Conservation (phyloP, 2,888 invertebrate genomes). For the Ophion slaviceki region DNA sequence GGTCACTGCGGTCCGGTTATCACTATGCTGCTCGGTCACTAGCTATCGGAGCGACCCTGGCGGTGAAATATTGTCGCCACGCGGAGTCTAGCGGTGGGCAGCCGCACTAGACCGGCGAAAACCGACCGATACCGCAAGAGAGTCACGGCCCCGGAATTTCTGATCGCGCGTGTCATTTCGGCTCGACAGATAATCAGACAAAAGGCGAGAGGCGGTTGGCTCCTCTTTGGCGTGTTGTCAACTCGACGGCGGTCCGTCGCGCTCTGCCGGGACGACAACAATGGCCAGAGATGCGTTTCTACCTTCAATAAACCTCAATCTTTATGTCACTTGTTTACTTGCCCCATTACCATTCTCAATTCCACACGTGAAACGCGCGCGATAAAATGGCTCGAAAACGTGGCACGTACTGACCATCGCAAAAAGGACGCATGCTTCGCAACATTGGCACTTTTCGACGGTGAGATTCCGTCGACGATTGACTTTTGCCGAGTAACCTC, state of each 20-base stretch:
- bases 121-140: not conserved
- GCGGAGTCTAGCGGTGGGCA: too few relatives aligned
- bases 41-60: too few relatives aligned
- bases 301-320: not conserved
- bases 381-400: not conserved
- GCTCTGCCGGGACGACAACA: slow-evolving; percentile 22
- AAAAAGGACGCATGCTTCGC: not conserved
- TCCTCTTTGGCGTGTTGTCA: not conserved
- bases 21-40: too few relatives aligned
- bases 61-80: too few relatives aligned
- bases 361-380: not conserved
- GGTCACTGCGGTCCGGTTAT: too few relatives aligned
- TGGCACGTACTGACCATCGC: not conserved
- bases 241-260: not conserved
- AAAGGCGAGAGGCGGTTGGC: not conserved
- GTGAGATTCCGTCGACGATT: not conserved
- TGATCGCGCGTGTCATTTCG: not conserved
- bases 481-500: not conserved
- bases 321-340: not conserved
- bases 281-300: not conserved
- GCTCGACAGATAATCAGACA: not conserved
- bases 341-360: not conserved
- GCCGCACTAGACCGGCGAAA: too few relatives aligned
- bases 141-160: not conserved
- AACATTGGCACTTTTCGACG: not conserved